A percentile compares a stretch with the other conserved stretches of the same genome.
Evolutionary conservation across 1,140 invertebrate species (phyloP).

Genomic region (Lucilia sericata): DNA sequence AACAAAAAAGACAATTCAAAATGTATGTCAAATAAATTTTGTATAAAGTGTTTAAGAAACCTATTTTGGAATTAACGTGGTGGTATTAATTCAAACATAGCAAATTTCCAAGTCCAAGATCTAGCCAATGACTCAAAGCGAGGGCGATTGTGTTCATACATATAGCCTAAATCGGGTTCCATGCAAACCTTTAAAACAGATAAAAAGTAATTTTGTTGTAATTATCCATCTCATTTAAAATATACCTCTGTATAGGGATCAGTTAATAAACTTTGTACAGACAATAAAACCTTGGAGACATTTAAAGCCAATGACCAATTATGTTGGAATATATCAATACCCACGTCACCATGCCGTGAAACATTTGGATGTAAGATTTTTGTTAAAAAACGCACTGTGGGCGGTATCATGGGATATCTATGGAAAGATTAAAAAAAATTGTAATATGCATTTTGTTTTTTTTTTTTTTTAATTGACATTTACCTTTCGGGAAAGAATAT

Average conservation of each 20-base stretch:
- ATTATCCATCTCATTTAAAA: too few species aligned
- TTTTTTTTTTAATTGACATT: slow-evolving; percentile 18
- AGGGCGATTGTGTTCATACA: slow-evolving; percentile 81
- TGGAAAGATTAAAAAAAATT: background rate
- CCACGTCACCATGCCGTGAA: slow-evolving; percentile 94
- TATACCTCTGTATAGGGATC: slow-evolving; percentile 87
- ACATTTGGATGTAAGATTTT: slow-evolving; percentile 96
- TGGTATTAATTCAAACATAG: slow-evolving; percentile 87
- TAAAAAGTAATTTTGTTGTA: background rate
- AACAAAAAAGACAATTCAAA: background rate
- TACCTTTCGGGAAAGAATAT: slow-evolving; percentile 79
- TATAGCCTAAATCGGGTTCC: slow-evolving; percentile 86
- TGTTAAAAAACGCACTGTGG: slow-evolving; percentile 88
- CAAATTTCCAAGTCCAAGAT: slow-evolving; percentile 92
- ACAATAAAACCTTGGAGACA: slow-evolving; percentile 89
- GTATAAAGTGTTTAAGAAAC: background rate
- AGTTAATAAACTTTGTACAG: slow-evolving; percentile 91
- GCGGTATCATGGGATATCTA: slow-evolving; percentile 92
- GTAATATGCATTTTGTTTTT: background rate
- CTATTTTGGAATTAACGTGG: slow-evolving; percentile 50
- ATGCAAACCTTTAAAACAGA: slow-evolving; percentile 79
- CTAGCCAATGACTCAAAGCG: slow-evolving; percentile 87
- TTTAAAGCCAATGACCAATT: slow-evolving; percentile 96
- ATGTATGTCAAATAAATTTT: background rate
- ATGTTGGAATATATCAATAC: slow-evolving; percentile 94